phyloP scores from a whole-genome alignment of 2,113 vertebrate species.

The Panthera uncia region DNA sequence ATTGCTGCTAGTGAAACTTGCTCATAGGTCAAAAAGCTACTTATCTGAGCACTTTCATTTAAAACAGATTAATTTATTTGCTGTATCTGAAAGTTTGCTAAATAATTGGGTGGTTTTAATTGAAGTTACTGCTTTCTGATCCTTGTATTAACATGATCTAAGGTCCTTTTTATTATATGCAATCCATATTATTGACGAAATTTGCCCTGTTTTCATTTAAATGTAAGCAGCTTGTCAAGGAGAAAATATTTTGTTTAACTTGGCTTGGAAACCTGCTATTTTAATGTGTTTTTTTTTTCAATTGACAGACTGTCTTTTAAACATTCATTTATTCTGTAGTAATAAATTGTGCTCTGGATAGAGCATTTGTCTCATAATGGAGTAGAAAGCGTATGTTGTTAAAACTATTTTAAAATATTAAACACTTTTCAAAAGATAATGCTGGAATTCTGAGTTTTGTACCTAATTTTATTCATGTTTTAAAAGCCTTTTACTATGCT shows the following conservation, averaged over 20 bases:
- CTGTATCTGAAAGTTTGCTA: conserved; percentile 75
- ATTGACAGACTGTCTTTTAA: conserved; percentile 83
- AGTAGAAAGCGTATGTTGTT: conserved; percentile 68
- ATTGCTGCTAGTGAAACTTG: conserved; percentile 73
- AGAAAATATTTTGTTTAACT: conserved; percentile 83
- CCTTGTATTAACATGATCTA: conserved; percentile 71
- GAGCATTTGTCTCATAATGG: conserved; percentile 68
- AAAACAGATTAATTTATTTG: conserved; percentile 79
- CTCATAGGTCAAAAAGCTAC: conserved; percentile 75
- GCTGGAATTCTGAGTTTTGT: conserved; percentile 65
- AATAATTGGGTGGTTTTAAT: conserved; percentile 84
- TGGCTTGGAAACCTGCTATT: conserved; percentile 77
- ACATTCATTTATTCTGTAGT: conserved; percentile 82
- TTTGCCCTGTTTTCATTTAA: conserved; percentile 83
- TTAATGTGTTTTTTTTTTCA: conserved; percentile 68
- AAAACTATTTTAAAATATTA: conserved; percentile 80
- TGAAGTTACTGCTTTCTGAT: conserved; percentile 84
- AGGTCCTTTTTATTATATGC: conserved; percentile 82
- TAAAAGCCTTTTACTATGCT: conserved; percentile 67
- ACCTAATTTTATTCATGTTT: conserved; percentile 65
- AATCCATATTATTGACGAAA: conserved; percentile 87
- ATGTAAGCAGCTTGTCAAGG: conserved; percentile 83
- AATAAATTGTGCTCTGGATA: conserved; percentile 76
- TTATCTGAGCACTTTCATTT: conserved; percentile 70
- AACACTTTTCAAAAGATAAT: conserved; percentile 79